Conservation (phyloP, 2,888 invertebrate species). For the Caradrina kadenii region DNA sequence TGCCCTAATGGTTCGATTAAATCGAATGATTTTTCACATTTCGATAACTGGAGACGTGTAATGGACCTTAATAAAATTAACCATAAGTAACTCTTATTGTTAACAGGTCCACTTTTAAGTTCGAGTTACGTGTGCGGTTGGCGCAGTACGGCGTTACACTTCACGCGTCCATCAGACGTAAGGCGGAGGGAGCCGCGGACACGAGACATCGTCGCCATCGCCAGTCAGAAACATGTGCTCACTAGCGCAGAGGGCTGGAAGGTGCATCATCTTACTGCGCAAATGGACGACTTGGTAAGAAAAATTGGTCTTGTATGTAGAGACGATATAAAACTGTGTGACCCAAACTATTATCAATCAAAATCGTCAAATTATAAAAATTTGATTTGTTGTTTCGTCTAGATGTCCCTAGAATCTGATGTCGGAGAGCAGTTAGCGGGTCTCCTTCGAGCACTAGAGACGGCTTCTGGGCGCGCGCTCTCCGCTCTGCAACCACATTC, state of each 20-base stretch:
- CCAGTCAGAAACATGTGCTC: slow-evolving; percentile 96
- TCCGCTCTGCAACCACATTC: slow-evolving; percentile 82
- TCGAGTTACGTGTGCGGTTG: slow-evolving; percentile 87
- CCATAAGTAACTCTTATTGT: slow-evolving; percentile 7
- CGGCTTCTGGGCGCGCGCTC: slow-evolving; percentile 79
- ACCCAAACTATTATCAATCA: not conserved
- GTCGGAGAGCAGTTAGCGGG: slow-evolving; percentile 87
- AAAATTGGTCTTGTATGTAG: not conserved
- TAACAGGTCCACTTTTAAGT: slow-evolving; percentile 84
- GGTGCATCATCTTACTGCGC: slow-evolving; percentile 96
- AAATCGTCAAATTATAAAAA: no score
- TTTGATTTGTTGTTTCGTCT: slow-evolving; percentile 9
- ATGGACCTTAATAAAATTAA: slow-evolving; percentile 1
- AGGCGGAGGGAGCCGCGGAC: slow-evolving; percentile 96
- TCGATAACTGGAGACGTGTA: slow-evolving; percentile 2
- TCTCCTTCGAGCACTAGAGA: slow-evolving; percentile 83
- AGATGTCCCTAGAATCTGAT: slow-evolving; percentile 90
- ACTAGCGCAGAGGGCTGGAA: slow-evolving; percentile 98
- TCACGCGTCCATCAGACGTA: slow-evolving; percentile 93
- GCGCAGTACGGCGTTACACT: slow-evolving; percentile 88
- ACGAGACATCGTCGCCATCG: slow-evolving; percentile 94
- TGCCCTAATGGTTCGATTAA: not conserved
- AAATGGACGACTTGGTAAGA: slow-evolving; percentile 97
- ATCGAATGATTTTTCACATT: not conserved
- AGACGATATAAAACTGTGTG: no score